Evolutionary conservation across 2,888 invertebrate species (phyloP), one percentile per base, ranked within the genome.

Genomic region (Spatulosminthurus flaviceps): DNA sequence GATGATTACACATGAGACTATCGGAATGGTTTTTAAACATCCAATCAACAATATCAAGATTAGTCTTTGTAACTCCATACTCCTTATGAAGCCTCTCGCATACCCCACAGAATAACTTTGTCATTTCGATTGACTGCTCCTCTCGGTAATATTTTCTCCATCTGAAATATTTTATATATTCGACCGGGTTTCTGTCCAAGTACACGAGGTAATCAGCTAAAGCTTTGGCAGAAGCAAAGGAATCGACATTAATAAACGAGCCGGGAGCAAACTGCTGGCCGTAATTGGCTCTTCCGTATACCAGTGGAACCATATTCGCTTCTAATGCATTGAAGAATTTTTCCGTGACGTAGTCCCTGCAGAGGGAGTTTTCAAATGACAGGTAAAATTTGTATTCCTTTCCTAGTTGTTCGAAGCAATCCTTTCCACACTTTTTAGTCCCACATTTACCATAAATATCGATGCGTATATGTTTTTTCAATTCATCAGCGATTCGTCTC

Each of bases 171-270:
- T 81, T 80, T 51, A 81, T 72, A 64, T 80, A 83, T 42, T 79
- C 81, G 29, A 78, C 78, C 9, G 77, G 78, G 72, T 86, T 83
- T 0, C 69, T 64, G 78, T 86, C 82, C 61, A 86, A 81, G 43
- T 80, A 81, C 9, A 79, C 60, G 41, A 87, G 80, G 69, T 86
- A 84, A 1, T 81, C 76, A 5, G 86, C 86, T 21, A 87, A 84
- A 19, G 81, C 83, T 78, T 84, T 79, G 0, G 86, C 83, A 4
- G 83, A 81, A 5, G 80, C 41, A 78, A 86, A 87, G 43, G 86
- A 84, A 7, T 83, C 80, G 0, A 86, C 86, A 79, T 87, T 83
- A 67, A 88, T 87, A 80, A 83, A 87, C 1, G 87, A 86, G 21
- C 82, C 82, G 19, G 82, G 81, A 0, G 87, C 87, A 0, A 86